Evolutionary conservation across 2,888 invertebrate genomes (phyloP).

Genomic region (Cephalotes varians): DNA sequence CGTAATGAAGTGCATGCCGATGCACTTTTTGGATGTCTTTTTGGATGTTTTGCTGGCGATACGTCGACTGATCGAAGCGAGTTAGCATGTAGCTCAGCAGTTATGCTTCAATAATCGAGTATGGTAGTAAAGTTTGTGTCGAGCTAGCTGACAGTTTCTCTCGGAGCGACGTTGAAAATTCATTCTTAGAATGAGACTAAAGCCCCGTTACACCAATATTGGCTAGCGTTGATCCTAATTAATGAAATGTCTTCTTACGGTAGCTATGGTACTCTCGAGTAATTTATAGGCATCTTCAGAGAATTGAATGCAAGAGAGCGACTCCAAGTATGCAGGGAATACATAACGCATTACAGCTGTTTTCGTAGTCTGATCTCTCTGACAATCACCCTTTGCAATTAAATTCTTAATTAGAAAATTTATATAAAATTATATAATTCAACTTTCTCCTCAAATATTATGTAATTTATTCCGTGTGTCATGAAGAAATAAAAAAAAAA

Average conservation of each 20-base stretch:
- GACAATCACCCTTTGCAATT: not conserved
- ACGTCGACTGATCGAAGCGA: constrained; percentile 35
- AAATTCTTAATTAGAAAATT: not conserved
- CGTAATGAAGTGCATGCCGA: not conserved
- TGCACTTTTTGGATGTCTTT: constrained; percentile 6
- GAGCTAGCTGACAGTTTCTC: constrained; percentile 18
- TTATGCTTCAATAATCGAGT: constrained; percentile 47
- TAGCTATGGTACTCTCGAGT: not conserved
- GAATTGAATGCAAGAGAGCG: not conserved
- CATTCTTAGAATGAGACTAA: not conserved
- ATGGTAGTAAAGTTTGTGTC: constrained; percentile 21
- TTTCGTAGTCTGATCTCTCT: not conserved
- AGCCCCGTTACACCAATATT: constrained; percentile 1
- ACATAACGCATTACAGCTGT: not conserved
- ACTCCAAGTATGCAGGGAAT: not conserved
- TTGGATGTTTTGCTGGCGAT: constrained; percentile 28
- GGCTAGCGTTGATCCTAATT: not conserved
- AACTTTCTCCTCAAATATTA: constrained; percentile 22
- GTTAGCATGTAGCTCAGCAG: constrained; percentile 33
- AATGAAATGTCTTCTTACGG: not conserved
- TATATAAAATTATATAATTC: not conserved
- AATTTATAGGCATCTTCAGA: not conserved
- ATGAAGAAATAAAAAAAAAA: not conserved
- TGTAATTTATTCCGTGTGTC: not conserved
- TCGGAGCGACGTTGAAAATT: constrained; percentile 8